Evolutionary conservation across 2,888 invertebrate genomes (phyloP), one percentile per base, ranked within the genome.

Genomic region (Acanthacorydalis orientalis): DNA sequence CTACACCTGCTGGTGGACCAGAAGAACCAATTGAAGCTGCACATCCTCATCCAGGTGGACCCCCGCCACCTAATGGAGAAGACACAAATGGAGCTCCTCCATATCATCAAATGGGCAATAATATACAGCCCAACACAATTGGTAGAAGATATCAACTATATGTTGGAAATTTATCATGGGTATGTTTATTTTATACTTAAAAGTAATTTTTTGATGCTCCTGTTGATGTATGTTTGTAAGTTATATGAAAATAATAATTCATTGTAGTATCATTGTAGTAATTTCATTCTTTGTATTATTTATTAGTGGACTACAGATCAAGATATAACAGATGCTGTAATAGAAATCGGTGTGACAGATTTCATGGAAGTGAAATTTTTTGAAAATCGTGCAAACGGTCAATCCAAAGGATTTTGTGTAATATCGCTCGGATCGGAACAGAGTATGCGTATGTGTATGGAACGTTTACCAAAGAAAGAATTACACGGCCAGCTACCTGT

Each of bases 351-450:
- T 43, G 87, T 96, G 7, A 77, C 75, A 48, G 97, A 98, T 69
- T 84, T 98, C 60, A 78, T 93, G 59, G 98, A 99, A 64, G 93
- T 98, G 35, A 97, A 97, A 69, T 99, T 98, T 70, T 96, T 96
- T 70, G 98, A 98, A 69, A 98, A 98, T 72, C 80, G 97, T 59
- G 87, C 93, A 34, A 97, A 97, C 72, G 97, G 97, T 31, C 96
- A 96, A 67, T 95, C 93, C 0, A 97, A 97, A 72, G 93, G 98
- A 32, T 98, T 96, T 70, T 97, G 96, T 64, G 86, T 96, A 44
- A 83, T 97, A 55, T 88, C 92, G 1, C 73, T 98, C 54, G 92
- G 89, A 12, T 93, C 95, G 0, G 96, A 97, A 60, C 75, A 79
- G 53, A 93, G 95, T 55, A 79, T 91, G 66, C 75, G 92, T 48